These are phyloP conservation scores for Microctonus brassicae DNA, from an alignment of 2,888 invertebrate genomes.

Conservation along the genomic window DNA sequence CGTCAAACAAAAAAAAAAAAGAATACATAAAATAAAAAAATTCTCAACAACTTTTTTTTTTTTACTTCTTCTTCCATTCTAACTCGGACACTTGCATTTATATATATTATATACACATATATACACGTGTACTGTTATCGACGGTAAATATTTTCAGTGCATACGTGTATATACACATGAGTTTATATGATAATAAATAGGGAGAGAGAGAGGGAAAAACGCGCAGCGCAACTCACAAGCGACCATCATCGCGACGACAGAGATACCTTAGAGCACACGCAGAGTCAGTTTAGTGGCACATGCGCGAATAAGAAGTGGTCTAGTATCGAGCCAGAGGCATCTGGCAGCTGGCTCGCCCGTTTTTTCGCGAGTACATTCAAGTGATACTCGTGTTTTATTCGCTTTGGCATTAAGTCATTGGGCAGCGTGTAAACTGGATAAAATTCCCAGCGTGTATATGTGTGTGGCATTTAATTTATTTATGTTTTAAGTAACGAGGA, in stretches of 20 bases:
- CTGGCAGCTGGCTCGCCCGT: slow-evolving; percentile 57
- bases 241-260: not conserved
- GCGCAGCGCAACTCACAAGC: not conserved
- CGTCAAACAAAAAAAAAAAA: not conserved
- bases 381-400: slow-evolving; percentile 38
- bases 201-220: not conserved
- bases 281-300: slow-evolving; percentile 49
- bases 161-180: not conserved
- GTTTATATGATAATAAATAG: not conserved
- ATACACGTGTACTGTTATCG: not conserved
- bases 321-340: slow-evolving; percentile 68
- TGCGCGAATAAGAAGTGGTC: slow-evolving; percentile 60
- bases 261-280: slow-evolving; percentile 12
- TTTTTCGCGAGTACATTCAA: slow-evolving; percentile 44
- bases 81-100: not conserved
- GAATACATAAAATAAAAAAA: not conserved
- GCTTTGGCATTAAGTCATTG: slow-evolving; percentile 22
- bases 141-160: not conserved
- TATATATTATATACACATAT: not conserved
- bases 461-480: slow-evolving; percentile 25
- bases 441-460: not conserved
- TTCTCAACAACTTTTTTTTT: not conserved
- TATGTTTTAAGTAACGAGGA: slow-evolving; percentile 14
- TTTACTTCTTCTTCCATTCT: not conserved
- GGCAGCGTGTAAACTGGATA: slow-evolving; percentile 19